A percentile compares a stretch with the other conserved stretches of the same genome.
phyloP scores from a whole-genome alignment of 2,888 invertebrate species.

The Tridacna gigas region DNA sequence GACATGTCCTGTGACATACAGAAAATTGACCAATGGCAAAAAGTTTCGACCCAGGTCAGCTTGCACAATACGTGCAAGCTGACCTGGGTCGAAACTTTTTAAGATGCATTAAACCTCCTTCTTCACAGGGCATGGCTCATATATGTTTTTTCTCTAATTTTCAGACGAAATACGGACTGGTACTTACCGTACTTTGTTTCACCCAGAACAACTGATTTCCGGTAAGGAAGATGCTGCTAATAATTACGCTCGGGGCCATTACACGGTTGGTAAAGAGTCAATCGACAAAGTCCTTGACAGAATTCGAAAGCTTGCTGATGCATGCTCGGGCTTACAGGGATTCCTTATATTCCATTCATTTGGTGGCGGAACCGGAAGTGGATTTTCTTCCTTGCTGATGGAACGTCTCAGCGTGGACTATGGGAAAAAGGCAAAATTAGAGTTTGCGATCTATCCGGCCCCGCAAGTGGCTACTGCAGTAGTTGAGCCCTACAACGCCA shows the following conservation, averaged over 20 bases:
- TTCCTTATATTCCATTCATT: background rate
- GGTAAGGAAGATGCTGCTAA: background rate
- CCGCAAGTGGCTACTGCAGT: background rate
- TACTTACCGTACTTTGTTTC: background rate
- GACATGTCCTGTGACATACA: no score
- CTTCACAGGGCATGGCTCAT: no score
- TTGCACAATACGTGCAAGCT: no score
- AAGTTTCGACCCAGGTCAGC: no score
- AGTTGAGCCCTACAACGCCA: conserved; percentile 1
- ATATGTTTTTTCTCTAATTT: background rate
- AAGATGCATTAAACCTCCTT: no score
- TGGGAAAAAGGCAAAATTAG: conserved; percentile 1
- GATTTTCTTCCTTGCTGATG: background rate
- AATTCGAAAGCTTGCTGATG: background rate
- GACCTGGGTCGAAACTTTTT: no score
- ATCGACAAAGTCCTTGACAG: background rate
- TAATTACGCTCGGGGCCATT: background rate
- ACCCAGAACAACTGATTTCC: background rate
- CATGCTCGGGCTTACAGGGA: background rate
- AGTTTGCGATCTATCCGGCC: background rate
- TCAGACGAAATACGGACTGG: background rate
- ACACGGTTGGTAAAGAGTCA: background rate
- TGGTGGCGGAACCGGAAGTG: background rate
- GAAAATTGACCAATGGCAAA: no score
- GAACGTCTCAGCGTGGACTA: background rate